phyloP scores from a whole-genome alignment of 2,888 invertebrate genomes.

The Chymomyza procnemis region DNA sequence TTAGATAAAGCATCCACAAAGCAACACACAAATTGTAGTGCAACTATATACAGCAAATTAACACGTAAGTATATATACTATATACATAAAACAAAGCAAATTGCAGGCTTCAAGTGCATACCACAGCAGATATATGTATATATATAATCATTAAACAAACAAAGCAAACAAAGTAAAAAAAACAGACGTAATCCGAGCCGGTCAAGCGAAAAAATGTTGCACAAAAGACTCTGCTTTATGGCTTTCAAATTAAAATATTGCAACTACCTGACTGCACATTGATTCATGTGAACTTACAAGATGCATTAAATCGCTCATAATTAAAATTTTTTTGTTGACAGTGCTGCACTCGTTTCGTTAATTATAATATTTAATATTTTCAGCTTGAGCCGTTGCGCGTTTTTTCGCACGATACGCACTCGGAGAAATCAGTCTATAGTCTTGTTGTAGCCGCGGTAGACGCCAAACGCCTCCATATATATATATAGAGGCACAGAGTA shows the following conservation, averaged over 20 bases:
- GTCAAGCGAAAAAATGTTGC: not conserved
- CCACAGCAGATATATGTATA: not conserved
- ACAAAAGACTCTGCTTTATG: not conserved
- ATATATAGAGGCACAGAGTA: conserved; percentile 18
- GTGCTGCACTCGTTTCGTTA: not conserved
- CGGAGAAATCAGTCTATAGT: not conserved
- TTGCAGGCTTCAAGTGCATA: conserved; percentile 17
- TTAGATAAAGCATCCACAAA: conserved; percentile 63
- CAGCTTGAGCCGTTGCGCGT: not conserved
- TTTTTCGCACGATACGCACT: conserved; percentile 53
- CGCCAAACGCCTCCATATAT: not conserved
- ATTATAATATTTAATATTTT: not conserved
- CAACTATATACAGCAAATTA: conserved; percentile 9
- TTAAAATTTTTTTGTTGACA: conserved; percentile 25
- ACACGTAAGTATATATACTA: conserved; percentile 10
- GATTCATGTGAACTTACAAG: conserved; percentile 59
- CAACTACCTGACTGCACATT: not conserved
- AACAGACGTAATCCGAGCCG: not conserved
- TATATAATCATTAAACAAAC: not conserved
- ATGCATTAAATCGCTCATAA: conserved; percentile 49
- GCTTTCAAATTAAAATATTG: not conserved
- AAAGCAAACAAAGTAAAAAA: conserved; percentile 30
- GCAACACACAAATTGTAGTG: conserved; percentile 16
- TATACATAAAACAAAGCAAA: conserved; percentile 9
- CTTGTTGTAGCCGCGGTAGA: conserved; percentile 6